Conservation (phyloP, 2,113 vertebrate species). For the Epinephelus fuscoguttatus region DNA sequence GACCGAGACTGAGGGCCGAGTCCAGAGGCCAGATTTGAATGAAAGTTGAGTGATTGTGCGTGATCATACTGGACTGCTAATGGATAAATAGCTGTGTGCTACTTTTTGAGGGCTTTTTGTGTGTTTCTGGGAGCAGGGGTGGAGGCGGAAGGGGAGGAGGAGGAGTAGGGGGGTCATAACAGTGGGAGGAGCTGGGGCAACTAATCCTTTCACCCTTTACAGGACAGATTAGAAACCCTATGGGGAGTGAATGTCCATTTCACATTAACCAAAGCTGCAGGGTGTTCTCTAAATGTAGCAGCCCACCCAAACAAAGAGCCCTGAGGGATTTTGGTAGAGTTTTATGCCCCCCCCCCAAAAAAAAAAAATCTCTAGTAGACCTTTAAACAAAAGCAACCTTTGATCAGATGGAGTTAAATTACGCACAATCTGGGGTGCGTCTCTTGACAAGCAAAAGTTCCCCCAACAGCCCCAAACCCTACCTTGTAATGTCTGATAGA, state of each 20-base stretch:
- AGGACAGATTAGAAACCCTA: conserved; percentile 3
- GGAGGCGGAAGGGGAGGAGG: neutral
- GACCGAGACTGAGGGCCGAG: conserved; percentile 5
- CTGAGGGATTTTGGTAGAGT: neutral
- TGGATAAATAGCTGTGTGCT: conserved; percentile 6
- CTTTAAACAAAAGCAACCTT: neutral
- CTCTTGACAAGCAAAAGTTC: neutral
- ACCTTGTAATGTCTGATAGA: conserved; percentile 98
- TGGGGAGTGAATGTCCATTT: neutral
- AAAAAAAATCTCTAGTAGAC: neutral
- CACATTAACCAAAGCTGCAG: neutral
- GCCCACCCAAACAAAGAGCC: conserved; percentile 3
- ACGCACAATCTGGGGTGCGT: neutral
- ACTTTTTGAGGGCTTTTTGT: neutral
- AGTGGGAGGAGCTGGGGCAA: conserved; percentile 24
- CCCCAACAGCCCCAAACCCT: conserved; percentile 6
- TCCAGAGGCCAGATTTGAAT: conserved; percentile 30
- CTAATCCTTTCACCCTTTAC: conserved; percentile 39
- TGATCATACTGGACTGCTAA: conserved; percentile 44
- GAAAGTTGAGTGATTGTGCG: conserved; percentile 19
- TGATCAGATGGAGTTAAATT: no score
- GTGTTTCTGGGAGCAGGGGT: conserved; percentile 24
- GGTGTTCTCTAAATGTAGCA: neutral
- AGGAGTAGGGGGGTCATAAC: neutral
- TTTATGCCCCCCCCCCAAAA: neutral